A percentile compares a stretch with the other conserved stretches of the same genome.
Evolutionary conservation across 2,888 invertebrate species (phyloP).

Genomic region (Ellobium chinense): DNA sequence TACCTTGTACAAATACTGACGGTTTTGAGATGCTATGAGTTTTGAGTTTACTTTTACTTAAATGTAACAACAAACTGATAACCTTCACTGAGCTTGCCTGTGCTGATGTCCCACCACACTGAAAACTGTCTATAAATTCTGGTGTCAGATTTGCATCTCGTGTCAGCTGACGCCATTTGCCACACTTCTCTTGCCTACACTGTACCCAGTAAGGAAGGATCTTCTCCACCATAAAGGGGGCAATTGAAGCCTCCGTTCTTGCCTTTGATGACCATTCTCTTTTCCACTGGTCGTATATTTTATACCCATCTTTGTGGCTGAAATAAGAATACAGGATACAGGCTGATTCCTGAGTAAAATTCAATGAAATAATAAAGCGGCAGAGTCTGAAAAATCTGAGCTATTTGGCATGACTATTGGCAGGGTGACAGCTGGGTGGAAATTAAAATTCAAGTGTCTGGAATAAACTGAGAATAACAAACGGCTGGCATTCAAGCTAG

Average conservation of each 20-base stretch:
- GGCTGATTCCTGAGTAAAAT: background rate
- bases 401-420: too few species aligned
- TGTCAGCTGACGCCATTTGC: constrained; percentile 78
- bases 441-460: too few species aligned
- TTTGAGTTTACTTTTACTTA: too few species aligned
- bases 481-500: too few species aligned
- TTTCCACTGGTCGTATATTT: constrained; percentile 71
- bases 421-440: too few species aligned
- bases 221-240: constrained; percentile 74
- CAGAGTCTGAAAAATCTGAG: too few species aligned
- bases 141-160: constrained; percentile 52
- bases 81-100: constrained; percentile 9
- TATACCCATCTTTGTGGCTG: constrained; percentile 70
- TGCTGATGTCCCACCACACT: constrained; percentile 6
- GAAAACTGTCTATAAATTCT: constrained; percentile 29
- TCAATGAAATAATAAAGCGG: background rate
- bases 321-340: constrained; percentile 15
- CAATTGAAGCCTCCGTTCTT: constrained; percentile 71
- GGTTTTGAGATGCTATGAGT: too few species aligned
- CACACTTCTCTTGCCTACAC: constrained; percentile 73
- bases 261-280: constrained; percentile 73
- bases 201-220: constrained; percentile 78
- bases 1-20: too few species aligned
- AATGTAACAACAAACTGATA: too few species aligned
- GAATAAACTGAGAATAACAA: too few species aligned